Evolutionary conservation across 2,113 vertebrate species (phyloP).

Genomic region (Microcebus tavaratra): DNA sequence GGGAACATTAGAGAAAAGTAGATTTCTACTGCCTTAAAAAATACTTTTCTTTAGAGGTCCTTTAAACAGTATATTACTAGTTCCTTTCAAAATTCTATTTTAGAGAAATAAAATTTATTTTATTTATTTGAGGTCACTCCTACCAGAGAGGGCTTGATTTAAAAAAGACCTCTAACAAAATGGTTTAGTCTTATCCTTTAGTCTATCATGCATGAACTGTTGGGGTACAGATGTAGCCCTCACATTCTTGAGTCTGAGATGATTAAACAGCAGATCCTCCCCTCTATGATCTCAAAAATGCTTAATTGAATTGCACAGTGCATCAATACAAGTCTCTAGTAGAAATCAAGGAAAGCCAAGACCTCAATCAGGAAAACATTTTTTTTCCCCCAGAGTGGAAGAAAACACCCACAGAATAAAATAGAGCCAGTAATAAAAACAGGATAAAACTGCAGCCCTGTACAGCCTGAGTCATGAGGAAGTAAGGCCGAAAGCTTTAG

Average conservation of each 20-base stretch:
- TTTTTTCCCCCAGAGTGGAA: neutral
- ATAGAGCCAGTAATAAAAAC: neutral
- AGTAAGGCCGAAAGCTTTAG: neutral
- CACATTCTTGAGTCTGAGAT: neutral
- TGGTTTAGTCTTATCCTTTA: neutral
- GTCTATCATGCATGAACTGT: neutral
- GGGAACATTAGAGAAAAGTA: neutral
- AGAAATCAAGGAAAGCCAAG: neutral
- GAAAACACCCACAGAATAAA: neutral
- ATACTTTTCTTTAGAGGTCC: neutral
- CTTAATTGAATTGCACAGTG: neutral
- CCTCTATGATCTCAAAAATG: neutral
- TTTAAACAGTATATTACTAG: neutral
- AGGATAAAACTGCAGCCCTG: neutral
- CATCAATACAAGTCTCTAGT: neutral
- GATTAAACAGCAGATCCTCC: neutral
- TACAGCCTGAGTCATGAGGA: neutral
- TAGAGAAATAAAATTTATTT: conserved; percentile 4
- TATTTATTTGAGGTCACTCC: neutral
- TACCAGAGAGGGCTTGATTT: neutral
- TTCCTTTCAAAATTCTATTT: neutral
- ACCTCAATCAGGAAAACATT: neutral
- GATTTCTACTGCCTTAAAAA: neutral
- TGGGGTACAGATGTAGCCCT: neutral
- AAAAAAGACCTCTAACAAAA: neutral